Evolutionary conservation across 2,888 invertebrate genomes (phyloP).

Genomic region (Teinopalpus imperialis): DNA sequence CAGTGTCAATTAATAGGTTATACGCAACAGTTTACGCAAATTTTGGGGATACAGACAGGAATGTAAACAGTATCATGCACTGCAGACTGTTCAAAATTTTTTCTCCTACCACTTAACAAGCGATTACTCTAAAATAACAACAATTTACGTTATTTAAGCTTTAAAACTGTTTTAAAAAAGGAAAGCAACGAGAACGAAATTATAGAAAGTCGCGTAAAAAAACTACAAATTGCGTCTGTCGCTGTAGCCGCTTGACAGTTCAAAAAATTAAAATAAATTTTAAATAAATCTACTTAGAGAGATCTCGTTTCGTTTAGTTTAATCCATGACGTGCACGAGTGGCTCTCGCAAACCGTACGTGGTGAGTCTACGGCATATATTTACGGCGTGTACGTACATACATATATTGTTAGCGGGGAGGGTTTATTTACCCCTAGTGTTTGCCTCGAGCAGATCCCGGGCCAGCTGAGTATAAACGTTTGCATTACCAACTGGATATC

Average conservation of each 20-base stretch:
- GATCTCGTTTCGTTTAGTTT: constrained; percentile 24
- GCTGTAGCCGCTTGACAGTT: constrained; percentile 1
- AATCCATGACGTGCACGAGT: constrained; percentile 21
- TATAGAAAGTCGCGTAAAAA: constrained; percentile 7
- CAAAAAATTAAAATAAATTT: constrained; percentile 6
- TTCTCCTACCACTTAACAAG: too few relatives aligned
- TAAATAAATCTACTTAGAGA: constrained; percentile 22
- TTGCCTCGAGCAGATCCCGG: constrained; percentile 58
- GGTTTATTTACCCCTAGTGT: constrained; percentile 62
- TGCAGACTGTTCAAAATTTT: too few relatives aligned
- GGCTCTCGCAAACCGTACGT: constrained; percentile 17
- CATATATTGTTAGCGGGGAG: constrained; percentile 21
- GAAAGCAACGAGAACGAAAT: not conserved
- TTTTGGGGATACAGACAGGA: too few relatives aligned
- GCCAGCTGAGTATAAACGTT: constrained; percentile 70
- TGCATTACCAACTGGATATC: constrained; percentile 75
- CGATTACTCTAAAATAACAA: too few relatives aligned
- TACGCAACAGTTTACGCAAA: too few relatives aligned
- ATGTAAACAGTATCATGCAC: too few relatives aligned
- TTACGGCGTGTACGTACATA: too few relatives aligned
- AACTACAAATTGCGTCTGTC: constrained; percentile 4
- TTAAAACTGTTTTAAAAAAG: not conserved
- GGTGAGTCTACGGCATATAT: constrained; percentile 20
- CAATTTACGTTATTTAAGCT: too few relatives aligned
- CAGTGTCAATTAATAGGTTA: too few relatives aligned